Conservation (phyloP, 2,113 vertebrate species). For the Rhinoderma darwinii region DNA sequence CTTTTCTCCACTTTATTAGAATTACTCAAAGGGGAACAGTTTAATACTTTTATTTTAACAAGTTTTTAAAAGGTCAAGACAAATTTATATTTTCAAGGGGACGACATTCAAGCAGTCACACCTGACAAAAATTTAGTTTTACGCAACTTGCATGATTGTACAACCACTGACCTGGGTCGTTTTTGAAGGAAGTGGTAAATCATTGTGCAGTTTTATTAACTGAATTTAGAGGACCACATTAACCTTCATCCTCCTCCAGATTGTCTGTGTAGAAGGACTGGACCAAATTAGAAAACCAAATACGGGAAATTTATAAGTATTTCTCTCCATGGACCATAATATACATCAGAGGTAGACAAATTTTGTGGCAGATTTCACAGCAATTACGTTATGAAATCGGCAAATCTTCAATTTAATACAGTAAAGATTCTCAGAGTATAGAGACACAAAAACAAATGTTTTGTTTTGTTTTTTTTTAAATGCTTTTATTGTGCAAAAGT, state of each 20-base stretch:
- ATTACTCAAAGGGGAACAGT: not conserved
- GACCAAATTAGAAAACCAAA: not conserved
- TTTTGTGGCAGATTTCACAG: too few species aligned
- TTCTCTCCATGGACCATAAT: not conserved
- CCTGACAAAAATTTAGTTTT: conserved; percentile 10
- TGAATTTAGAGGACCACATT: not conserved
- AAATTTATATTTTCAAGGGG: conserved; percentile 9
- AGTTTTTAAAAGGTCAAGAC: not conserved
- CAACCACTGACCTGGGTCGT: not conserved
- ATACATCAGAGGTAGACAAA: not conserved
- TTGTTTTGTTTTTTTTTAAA: too few species aligned
- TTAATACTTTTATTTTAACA: conserved; percentile 11
- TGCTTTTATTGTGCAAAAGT: too few species aligned
- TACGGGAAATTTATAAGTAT: not conserved
- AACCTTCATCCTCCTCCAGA: not conserved
- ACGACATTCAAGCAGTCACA: not conserved
- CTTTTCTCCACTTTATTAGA: conserved; percentile 18
- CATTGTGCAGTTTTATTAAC: not conserved
- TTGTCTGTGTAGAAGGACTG: not conserved
- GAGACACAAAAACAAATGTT: too few species aligned
- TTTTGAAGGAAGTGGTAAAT: conserved; percentile 35
- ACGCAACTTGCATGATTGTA: not conserved
- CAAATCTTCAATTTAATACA: too few species aligned
- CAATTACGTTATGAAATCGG: too few species aligned
- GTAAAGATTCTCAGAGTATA: too few species aligned